These are phyloP conservation scores for Leguminivora glycinivorella DNA, from an alignment of 1,140 invertebrate genomes.

Conservation along the genomic window DNA sequence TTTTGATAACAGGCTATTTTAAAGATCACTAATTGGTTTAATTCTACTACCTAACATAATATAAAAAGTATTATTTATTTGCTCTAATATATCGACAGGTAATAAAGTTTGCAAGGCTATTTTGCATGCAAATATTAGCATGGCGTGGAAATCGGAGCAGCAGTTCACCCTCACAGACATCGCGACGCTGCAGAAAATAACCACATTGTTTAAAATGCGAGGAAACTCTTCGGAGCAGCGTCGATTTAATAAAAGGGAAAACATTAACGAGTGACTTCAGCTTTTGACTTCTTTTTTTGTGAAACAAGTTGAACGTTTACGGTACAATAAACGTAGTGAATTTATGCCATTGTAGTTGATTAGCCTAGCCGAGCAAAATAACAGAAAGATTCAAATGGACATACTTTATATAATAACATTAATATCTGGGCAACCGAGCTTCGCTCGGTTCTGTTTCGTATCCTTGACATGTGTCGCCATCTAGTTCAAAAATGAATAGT, in stretches of 20 bases:
- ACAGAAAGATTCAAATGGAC: too few species aligned
- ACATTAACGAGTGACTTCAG: not conserved
- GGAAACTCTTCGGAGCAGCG: not conserved
- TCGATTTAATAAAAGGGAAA: not conserved
- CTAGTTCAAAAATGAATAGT: too few species aligned
- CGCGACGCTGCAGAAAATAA: not conserved
- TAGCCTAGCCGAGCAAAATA: too few species aligned
- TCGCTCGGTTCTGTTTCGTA: too few species aligned
- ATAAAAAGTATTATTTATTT: not conserved
- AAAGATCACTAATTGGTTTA: not conserved
- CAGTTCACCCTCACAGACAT: not conserved
- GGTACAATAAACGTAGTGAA: not conserved
- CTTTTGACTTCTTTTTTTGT: not conserved
- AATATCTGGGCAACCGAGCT: too few species aligned
- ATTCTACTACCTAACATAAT: not conserved
- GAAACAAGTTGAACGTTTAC: not conserved
- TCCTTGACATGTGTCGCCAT: too few species aligned
- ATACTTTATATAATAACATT: too few species aligned
- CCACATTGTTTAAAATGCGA: not conserved
- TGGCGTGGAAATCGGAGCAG: slow-evolving; percentile 4
- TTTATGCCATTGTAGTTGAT: not conserved
- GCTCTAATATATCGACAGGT: not conserved
- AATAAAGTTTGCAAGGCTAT: slow-evolving; percentile 13
- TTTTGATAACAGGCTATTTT: too few species aligned
- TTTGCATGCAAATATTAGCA: slow-evolving; percentile 6